Conservation (phyloP, 2,888 invertebrate species). For the Agonopterix arenella region DNA sequence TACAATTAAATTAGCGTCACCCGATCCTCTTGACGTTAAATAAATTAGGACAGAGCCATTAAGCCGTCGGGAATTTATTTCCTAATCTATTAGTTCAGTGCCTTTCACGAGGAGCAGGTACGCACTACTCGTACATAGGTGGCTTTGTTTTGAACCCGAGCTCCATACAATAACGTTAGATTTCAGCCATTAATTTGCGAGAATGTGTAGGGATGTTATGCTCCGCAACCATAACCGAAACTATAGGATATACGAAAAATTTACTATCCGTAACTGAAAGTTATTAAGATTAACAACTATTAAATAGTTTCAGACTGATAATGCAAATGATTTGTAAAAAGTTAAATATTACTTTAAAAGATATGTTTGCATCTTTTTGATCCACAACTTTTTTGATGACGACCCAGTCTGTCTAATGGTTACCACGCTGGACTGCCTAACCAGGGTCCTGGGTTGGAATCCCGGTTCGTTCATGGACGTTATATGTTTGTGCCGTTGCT, state of each 20-base stretch:
- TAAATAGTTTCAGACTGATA: no score
- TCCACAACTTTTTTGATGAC: no score
- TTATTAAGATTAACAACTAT: not conserved
- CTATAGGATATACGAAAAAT: no score
- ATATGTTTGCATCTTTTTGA: no score
- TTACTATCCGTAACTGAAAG: not conserved
- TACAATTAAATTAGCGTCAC: conserved; percentile 62
- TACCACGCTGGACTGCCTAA: no score
- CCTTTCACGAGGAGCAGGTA: conserved; percentile 21
- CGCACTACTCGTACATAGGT: conserved; percentile 13
- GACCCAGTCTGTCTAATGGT: no score
- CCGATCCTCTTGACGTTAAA: conserved; percentile 53
- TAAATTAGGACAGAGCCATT: conserved; percentile 57
- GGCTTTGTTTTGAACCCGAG: conserved; percentile 14
- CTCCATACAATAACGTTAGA: conserved; percentile 18
- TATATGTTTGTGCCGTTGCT: no score
- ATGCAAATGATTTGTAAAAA: no score
- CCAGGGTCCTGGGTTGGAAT: no score
- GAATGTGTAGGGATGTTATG: conserved; percentile 7
- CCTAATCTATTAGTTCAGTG: conserved; percentile 41
- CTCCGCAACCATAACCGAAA: not conserved
- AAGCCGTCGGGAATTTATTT: conserved; percentile 48
- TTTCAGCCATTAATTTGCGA: conserved; percentile 25
- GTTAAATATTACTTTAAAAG: no score
- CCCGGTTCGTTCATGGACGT: no score